Percentiles rank a stretch among this genome's conserved stretches.
phyloP scores from a whole-genome alignment of 1,140 invertebrate genomes.

The Scaptomyza montana region DNA sequence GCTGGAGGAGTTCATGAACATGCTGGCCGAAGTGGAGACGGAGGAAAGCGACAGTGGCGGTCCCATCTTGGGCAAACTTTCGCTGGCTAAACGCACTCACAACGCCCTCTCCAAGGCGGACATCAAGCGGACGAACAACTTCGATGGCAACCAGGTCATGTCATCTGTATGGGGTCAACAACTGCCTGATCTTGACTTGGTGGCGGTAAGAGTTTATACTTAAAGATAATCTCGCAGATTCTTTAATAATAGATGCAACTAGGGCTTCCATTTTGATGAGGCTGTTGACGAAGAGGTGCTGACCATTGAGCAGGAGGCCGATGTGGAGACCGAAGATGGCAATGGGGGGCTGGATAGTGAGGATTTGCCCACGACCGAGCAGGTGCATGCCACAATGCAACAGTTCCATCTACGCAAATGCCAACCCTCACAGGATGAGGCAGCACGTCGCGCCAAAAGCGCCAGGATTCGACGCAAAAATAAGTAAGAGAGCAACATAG shows the following conservation, averaged over 20 bases:
- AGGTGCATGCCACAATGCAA: conserved; percentile 82
- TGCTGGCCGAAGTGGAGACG: conserved; percentile 85
- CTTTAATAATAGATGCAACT: background rate
- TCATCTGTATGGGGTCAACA: conserved; percentile 71
- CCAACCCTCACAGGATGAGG: conserved; percentile 74
- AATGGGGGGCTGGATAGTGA: conserved; percentile 67
- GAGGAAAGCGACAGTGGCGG: conserved; percentile 87
- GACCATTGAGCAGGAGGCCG: conserved; percentile 74
- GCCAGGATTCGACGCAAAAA: conserved; percentile 72
- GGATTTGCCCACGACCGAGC: conserved; percentile 72
- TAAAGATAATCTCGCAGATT: too few relatives aligned
- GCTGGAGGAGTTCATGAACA: conserved; percentile 84
- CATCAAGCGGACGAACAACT: conserved; percentile 65
- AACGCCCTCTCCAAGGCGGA: conserved; percentile 84
- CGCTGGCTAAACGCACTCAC: conserved; percentile 86
- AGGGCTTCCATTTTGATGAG: conserved; percentile 72
- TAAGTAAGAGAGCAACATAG: conserved; percentile 49
- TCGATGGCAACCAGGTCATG: conserved; percentile 56
- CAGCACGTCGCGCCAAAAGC: conserved; percentile 72
- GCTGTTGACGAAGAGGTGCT: conserved; percentile 71
- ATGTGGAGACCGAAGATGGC: conserved; percentile 80
- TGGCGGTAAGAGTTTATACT: conserved; percentile 46
- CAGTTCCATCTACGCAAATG: conserved; percentile 80
- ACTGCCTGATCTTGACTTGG: conserved; percentile 49
- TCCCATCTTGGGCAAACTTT: conserved; percentile 86